Percentiles rank a stretch among this genome's conserved stretches.
Conservation (phyloP, 2,113 vertebrate species). For the Picathartes gymnocephalus region DNA sequence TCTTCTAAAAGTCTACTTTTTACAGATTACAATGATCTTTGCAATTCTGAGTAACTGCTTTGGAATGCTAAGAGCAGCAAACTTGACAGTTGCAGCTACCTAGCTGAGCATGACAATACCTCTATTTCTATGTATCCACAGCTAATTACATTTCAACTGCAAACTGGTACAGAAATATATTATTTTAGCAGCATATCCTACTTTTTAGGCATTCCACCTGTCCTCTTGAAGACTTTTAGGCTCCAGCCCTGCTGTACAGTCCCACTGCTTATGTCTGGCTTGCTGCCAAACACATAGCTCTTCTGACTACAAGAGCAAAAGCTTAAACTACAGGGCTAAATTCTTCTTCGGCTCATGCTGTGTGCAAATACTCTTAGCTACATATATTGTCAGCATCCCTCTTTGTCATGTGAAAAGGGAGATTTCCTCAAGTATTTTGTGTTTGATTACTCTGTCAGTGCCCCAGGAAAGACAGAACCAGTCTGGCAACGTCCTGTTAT, state of each 20-base stretch:
- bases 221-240: neutral
- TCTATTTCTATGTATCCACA: neutral
- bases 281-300: neutral
- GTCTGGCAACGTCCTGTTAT: accelerated
- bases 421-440: neutral
- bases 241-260: neutral
- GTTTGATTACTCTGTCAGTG: neutral
- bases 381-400: neutral
- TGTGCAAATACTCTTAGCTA: neutral
- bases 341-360: neutral
- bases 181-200: neutral
- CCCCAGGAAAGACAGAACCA: neutral
- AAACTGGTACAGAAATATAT: neutral
- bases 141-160: neutral
- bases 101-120: neutral
- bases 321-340: neutral
- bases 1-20: neutral
- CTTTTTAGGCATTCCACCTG: neutral
- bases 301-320: neutral
- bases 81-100: neutral
- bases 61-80: neutral
- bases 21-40: neutral
- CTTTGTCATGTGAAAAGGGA: neutral
- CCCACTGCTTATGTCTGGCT: neutral
- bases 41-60: neutral